A percentile compares a stretch with the other conserved stretches of the same genome.
These are phyloP conservation scores for Drosophila funebris DNA, from an alignment of 1,140 invertebrate species.

Conservation along the genomic window DNA sequence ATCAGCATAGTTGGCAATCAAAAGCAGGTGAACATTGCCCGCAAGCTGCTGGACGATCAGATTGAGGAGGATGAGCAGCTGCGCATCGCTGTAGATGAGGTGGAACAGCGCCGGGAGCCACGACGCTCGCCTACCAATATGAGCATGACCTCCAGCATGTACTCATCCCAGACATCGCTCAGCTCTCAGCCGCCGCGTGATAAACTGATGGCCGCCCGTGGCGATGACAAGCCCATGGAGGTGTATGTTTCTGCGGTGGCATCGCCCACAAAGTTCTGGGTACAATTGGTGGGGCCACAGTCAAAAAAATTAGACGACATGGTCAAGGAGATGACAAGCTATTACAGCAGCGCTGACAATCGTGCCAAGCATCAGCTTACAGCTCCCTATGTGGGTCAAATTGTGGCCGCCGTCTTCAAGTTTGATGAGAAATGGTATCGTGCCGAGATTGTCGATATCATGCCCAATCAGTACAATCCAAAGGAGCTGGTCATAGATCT, in stretches of 20 bases:
- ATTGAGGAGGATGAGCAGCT: conserved; percentile 85
- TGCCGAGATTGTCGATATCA: conserved; percentile 86
- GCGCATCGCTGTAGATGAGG: conserved; percentile 84
- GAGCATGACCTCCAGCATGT: conserved; percentile 64
- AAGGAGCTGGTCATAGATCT: conserved; percentile 86
- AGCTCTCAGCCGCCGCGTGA: conserved; percentile 73
- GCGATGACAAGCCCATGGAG: conserved; percentile 87
- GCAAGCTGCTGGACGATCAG: conserved; percentile 86
- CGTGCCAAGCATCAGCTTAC: conserved; percentile 85
- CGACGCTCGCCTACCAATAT: conserved; percentile 82
- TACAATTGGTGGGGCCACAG: conserved; percentile 90
- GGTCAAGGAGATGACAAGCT: conserved; percentile 90
- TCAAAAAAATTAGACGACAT: conserved; percentile 89
- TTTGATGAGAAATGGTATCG: conserved; percentile 90
- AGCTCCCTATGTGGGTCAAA: conserved; percentile 87
- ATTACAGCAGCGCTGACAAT: conserved; percentile 88
- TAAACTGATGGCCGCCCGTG: conserved; percentile 74
- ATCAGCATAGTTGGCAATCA: conserved; percentile 86
- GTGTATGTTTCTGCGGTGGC: conserved; percentile 92
- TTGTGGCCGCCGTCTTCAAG: conserved; percentile 91
- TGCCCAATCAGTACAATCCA: conserved; percentile 86
- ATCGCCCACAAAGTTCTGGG: conserved; percentile 92
- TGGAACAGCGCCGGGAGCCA: conserved; percentile 84
- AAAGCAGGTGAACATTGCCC: conserved; percentile 86
- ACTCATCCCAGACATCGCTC: conserved; percentile 78